Evolutionary conservation across 2,113 vertebrate genomes (phyloP).

Genomic region (Rhea americana): DNA sequence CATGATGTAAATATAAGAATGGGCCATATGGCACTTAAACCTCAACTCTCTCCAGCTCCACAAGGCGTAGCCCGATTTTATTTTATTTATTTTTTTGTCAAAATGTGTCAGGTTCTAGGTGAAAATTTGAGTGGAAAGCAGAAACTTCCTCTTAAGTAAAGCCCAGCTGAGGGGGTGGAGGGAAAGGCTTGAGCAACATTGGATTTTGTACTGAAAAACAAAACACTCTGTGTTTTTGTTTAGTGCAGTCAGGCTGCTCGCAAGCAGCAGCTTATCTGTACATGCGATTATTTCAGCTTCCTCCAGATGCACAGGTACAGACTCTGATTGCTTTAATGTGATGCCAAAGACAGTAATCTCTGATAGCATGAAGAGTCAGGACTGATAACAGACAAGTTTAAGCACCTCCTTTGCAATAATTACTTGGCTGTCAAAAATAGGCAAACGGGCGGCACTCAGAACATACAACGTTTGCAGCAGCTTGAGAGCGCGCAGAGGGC

Average conservation of each 20-base stretch:
- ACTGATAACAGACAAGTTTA: slow-evolving; percentile 42
- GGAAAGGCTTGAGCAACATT: background rate
- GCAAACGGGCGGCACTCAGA: background rate
- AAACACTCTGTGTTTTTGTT: background rate
- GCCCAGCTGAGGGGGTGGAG: background rate
- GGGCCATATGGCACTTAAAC: background rate
- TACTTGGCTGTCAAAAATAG: background rate
- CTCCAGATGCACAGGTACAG: slow-evolving; percentile 27
- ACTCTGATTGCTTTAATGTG: slow-evolving; percentile 6
- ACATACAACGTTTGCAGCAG: background rate
- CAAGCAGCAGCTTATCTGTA: background rate
- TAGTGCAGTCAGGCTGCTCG: background rate
- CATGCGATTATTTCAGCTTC: background rate
- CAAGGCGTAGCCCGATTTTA: background rate
- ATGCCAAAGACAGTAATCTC: slow-evolving; percentile 50
- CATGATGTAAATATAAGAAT: background rate
- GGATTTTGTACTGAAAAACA: background rate
- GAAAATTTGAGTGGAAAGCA: background rate
- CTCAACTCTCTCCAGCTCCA: background rate
- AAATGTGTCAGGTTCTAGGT: background rate
- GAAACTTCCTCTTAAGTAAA: background rate
- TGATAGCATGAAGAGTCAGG: background rate
- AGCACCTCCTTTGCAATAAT: slow-evolving; percentile 10
- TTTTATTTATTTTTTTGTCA: background rate
- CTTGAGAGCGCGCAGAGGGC: background rate